Conservation (phyloP, 2,113 vertebrate genomes). For the Hippoglossus stenolepis region DNA sequence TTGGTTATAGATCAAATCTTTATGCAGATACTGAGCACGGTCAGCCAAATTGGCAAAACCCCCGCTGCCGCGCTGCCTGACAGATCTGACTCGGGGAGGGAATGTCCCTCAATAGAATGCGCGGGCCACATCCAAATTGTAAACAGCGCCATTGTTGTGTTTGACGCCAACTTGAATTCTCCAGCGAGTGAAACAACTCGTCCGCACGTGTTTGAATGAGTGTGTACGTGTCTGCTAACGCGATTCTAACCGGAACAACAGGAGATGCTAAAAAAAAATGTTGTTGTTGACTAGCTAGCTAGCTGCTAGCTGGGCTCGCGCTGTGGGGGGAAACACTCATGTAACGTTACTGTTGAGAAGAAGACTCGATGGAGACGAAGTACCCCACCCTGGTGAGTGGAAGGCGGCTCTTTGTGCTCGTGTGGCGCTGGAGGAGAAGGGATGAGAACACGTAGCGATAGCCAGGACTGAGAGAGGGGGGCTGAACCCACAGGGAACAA, state of each 20-base stretch:
- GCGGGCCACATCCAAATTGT: slow-evolving; percentile 51
- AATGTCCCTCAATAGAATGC: accelerated
- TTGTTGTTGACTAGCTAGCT: slow-evolving; percentile 2
- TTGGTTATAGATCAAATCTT: neutral
- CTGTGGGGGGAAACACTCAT: neutral
- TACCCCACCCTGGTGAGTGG: slow-evolving; percentile 54
- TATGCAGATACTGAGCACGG: neutral
- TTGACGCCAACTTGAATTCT: neutral
- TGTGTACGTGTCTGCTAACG: neutral
- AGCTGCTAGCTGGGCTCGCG: neutral
- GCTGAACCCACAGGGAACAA: too few species aligned
- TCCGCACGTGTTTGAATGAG: neutral
- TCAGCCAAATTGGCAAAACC: neutral
- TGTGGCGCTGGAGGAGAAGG: neutral
- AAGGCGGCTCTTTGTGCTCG: neutral
- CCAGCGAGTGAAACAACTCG: accelerated
- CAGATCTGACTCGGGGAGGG: accelerated
- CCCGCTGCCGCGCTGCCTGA: neutral
- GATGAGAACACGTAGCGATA: too few species aligned
- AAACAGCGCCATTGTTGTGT: slow-evolving; percentile 55
- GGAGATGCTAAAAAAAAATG: neutral
- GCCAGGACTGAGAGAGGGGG: too few species aligned
- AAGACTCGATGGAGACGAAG: slow-evolving; percentile 26
- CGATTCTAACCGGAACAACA: neutral
- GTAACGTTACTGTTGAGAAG: neutral